These are phyloP conservation scores for Ferrisia virgata DNA, from an alignment of 2,888 invertebrate species.

Conservation along the genomic window DNA sequence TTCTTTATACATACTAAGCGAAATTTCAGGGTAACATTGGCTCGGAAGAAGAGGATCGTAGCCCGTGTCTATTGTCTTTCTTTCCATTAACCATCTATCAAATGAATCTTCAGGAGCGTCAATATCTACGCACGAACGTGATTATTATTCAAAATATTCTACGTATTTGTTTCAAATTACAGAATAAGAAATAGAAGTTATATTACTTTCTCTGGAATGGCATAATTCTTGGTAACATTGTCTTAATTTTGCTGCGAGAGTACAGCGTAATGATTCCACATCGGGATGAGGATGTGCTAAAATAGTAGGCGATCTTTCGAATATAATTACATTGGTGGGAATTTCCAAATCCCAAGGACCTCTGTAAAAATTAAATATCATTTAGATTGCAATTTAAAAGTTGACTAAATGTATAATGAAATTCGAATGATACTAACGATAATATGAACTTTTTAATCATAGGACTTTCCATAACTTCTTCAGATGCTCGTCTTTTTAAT, in stretches of 20 bases:
- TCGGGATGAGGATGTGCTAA: constrained; percentile 92
- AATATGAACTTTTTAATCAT: constrained; percentile 81
- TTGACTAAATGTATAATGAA: too few species aligned
- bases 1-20: constrained; percentile 91
- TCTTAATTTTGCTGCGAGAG: constrained; percentile 76
- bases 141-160: background rate
- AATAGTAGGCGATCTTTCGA: constrained; percentile 79
- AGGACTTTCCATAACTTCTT: constrained; percentile 69
- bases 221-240: constrained; percentile 92
- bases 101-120: constrained; percentile 96
- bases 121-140: constrained; percentile 58
- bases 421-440: constrained; percentile 60
- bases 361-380: constrained; percentile 50
- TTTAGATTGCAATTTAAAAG: background rate
- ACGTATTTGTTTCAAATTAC: background rate
- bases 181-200: too few species aligned
- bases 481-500: constrained; percentile 73
- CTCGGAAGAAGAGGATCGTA: constrained; percentile 88
- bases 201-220: constrained; percentile 75
- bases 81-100: constrained; percentile 93
- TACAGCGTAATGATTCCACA: constrained; percentile 81
- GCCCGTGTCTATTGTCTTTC: constrained; percentile 86
- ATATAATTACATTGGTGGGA: constrained; percentile 84
- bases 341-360: constrained; percentile 96
- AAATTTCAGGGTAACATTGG: constrained; percentile 87